Evolutionary conservation across 2,113 vertebrate genomes (phyloP), one percentile per base, ranked within the genome.

Genomic region (Epinephelus cyanopodus): DNA sequence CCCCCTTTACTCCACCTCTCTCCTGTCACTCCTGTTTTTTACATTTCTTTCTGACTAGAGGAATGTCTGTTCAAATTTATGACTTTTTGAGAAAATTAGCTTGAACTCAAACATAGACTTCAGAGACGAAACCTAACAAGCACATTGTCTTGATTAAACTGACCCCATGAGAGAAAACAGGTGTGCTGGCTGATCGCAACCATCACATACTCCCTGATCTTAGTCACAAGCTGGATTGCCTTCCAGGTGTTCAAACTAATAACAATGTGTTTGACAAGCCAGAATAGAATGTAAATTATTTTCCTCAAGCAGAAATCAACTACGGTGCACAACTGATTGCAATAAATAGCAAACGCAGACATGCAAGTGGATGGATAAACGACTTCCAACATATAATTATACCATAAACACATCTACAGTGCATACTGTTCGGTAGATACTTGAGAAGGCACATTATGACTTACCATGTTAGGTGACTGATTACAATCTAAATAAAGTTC

Each of bases 401-500:
- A 1, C 29, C 29, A 62, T 66, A 81, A 85, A 76, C 73, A 78
- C 60, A 60, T 85, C 50, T 74, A 65, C 0, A 37, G 27, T 0
- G n/a, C 74, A 77, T 78, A 53, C 50, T 81, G 61, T 37, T 5
- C 27, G 12, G 5, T 21, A 27, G 52, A 79, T 61, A 73, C 29
- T 6, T 68, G 61, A 60, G 67, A 45, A 29, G 27, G 14, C 25
- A 65, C 54, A 19, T 60, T 58, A 19, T 8, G 42, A 10, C 45
- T 42, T 23, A 33, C 14, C 53, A 47, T 67, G 42, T 29, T 25
- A 61, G 63, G 12, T 52, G 19, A 58, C 53, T 65, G 48, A 45
- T 53, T 68, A 52, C 69, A 71, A 33, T 33, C 23, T 50, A 72
- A 66, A 76, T 79, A 68, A 53, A 56, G 48, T 37, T 82, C 21